These are phyloP conservation scores for Deilephila elpenor DNA, from an alignment of 2,888 invertebrate genomes.

Conservation along the genomic window DNA sequence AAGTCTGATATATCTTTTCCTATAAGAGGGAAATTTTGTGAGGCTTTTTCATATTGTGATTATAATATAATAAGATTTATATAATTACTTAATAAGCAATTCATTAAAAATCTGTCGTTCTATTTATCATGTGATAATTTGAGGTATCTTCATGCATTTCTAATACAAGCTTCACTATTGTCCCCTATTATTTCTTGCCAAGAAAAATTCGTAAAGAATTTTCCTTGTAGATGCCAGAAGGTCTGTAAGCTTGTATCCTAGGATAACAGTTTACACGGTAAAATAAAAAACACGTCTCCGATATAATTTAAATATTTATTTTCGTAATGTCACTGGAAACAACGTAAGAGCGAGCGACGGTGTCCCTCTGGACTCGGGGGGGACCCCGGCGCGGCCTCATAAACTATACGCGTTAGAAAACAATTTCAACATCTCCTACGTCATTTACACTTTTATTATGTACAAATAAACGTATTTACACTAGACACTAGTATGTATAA, in stretches of 20 bases:
- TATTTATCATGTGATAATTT: no score
- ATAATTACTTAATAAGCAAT: no score
- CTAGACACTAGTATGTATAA: conserved; percentile 80
- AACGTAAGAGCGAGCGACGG: conserved; percentile 74
- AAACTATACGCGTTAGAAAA: conserved; percentile 80
- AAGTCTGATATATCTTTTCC: no score
- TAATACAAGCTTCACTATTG: no score
- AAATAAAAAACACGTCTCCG: conserved; percentile 63
- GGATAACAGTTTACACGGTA: no score
- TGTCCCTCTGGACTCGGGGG: conserved; percentile 73
- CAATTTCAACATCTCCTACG: conserved; percentile 78
- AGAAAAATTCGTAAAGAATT: no score
- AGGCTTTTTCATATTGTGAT: no score
- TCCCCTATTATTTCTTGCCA: no score
- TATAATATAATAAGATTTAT: no score
- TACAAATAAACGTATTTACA: conserved; percentile 81
- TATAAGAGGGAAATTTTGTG: no score
- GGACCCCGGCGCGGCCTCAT: conserved; percentile 72
- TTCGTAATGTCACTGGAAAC: conserved; percentile 82
- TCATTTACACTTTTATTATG: conserved; percentile 72
- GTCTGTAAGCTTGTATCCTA: background rate
- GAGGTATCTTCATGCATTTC: no score
- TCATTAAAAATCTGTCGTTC: no score
- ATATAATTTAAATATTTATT: conserved; percentile 84
- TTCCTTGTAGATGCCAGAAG: background rate